Base-by-base conservation (phyloP, 1,140 invertebrate species). In the Drosophila santomea region DNA sequence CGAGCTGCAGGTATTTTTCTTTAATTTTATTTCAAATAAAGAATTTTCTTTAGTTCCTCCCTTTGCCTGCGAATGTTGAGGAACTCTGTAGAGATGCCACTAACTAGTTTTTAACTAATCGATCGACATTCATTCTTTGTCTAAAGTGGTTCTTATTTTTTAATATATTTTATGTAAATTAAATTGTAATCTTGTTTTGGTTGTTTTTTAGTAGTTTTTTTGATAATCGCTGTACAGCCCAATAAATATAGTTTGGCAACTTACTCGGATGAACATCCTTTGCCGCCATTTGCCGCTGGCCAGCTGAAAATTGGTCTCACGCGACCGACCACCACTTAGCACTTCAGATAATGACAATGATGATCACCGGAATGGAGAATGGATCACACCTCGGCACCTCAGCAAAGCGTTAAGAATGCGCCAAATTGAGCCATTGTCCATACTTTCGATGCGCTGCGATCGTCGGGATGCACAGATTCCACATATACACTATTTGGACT, bases 221-320 rank as follows among this genome's bases (percentile, higher is more conserved):
- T 25, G 12, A 8, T 47, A 7, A n/a, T 1, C 6, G 20, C 6
- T 25, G 12, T n/a, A 10, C 4, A 4, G 25, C 1, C 25, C 25
- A 32, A 15, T 11, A 4, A 50, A 28, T 8, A n/a, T n/a, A n/a
- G n/a, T n/a, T n/a, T n/a, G n/a, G n/a, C n/a, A 50, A 17, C n/a
- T 35, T 32, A 32, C 25, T 32, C 23, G 47, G 48, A 35, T 35
- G n/a, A 12, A 35, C 35, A 35, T 2, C 5, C 0, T 15, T 8
- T 17, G 8, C 28, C 10, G n/a, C 1, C 20, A 20, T 48, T 69
- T 39, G 10, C 11, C 35, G 0, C 23, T 51, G 20, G 20, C 44
- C 83, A 86, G 83, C 83, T 88, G 83, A 62, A 78, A 86, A 88
- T 88, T 88, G 76, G 84, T 89, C 79, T 89, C 83, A 88, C 52